phyloP scores from a whole-genome alignment of 1,140 invertebrate genomes.

The Arctopsyche grandis region DNA sequence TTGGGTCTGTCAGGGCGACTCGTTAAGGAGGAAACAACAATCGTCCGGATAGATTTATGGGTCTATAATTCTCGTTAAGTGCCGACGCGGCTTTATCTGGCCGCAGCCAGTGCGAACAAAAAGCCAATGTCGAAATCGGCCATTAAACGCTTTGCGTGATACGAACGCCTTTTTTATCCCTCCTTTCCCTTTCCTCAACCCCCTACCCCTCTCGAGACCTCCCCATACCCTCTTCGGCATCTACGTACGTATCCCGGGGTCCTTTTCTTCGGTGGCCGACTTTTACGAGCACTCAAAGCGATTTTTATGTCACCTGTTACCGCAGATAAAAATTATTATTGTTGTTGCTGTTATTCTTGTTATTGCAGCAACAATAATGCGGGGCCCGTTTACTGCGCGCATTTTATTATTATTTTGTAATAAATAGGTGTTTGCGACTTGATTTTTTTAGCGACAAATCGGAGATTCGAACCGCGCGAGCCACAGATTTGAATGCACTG shows the following conservation, averaged over 20 bases:
- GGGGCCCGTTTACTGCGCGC: constrained; percentile 36
- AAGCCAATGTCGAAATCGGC: constrained; percentile 45
- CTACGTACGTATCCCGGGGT: background rate
- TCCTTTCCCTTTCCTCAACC: background rate
- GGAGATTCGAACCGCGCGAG: constrained; percentile 25
- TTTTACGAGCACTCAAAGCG: constrained; percentile 51
- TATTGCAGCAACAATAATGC: constrained; percentile 33
- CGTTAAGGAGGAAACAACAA: constrained; percentile 38
- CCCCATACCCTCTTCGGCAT: background rate
- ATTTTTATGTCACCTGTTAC: constrained; percentile 55
- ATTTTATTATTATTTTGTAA: constrained; percentile 47
- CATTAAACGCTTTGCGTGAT: constrained; percentile 49
- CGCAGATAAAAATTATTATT: constrained; percentile 53
- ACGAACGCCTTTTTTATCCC: constrained; percentile 41
- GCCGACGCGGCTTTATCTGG: constrained; percentile 46
- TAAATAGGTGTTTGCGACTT: constrained; percentile 26
- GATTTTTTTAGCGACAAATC: background rate
- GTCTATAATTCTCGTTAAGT: constrained; percentile 49
- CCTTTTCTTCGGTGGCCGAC: constrained; percentile 29
- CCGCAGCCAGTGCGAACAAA: constrained; percentile 33
- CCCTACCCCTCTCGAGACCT: background rate
- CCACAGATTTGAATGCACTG: background rate
- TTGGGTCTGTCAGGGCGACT: background rate
- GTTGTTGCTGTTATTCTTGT: constrained; percentile 27
- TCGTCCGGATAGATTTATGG: constrained; percentile 46